Evolutionary conservation across 2,113 vertebrate species (phyloP).

Genomic region (Hemichromis elongatus): DNA sequence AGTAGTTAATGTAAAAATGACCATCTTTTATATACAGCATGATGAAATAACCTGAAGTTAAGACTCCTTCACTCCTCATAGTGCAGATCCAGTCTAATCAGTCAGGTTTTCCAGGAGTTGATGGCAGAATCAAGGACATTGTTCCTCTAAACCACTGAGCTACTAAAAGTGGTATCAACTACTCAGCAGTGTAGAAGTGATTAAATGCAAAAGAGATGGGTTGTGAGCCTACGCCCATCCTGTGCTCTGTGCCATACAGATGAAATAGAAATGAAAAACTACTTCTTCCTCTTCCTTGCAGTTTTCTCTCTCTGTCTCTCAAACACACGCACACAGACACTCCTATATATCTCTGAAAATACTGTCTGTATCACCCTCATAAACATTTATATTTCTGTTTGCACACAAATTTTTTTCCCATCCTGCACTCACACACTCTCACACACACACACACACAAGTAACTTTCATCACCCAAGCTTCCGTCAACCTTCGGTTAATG

Average conservation of each 20-base stretch:
- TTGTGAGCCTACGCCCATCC: neutral
- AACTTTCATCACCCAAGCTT: conserved; percentile 19
- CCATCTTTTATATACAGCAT: neutral
- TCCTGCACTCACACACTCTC: neutral
- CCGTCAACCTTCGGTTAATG: conserved; percentile 22
- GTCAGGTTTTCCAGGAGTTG: neutral
- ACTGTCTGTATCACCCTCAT: conserved; percentile 1
- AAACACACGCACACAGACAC: neutral
- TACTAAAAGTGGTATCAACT: neutral
- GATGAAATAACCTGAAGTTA: neutral
- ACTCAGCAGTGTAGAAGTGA: neutral
- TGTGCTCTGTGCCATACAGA: neutral
- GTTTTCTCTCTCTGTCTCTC: neutral
- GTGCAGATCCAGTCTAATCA: neutral
- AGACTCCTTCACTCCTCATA: neutral
- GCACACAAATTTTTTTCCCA: neutral
- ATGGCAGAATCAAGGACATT: neutral
- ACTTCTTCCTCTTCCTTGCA: neutral
- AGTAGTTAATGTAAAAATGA: neutral
- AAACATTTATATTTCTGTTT: conserved; percentile 14
- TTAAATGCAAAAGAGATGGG: neutral
- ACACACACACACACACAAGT: neutral
- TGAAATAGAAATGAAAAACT: neutral
- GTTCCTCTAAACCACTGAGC: neutral
- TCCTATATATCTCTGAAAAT: neutral